phyloP scores from a whole-genome alignment of 2,888 invertebrate genomes.

The Maniola hyperantus region DNA sequence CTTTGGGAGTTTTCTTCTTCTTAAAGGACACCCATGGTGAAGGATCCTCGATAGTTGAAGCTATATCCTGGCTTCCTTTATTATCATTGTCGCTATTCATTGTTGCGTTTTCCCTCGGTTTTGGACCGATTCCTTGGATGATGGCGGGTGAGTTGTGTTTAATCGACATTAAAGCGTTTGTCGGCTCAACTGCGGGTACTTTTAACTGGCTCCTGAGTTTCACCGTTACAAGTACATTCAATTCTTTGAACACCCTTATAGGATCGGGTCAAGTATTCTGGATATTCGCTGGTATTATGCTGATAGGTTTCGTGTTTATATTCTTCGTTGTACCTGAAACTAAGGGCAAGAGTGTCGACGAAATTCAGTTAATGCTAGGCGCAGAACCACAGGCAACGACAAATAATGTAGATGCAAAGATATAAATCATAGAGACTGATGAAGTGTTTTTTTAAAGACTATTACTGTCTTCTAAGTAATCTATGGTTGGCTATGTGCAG shows the following conservation, averaged over 20 bases:
- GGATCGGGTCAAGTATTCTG: conserved; percentile 87
- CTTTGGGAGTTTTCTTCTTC: conserved; percentile 89
- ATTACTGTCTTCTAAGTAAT: conserved; percentile 26
- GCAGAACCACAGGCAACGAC: conserved; percentile 54
- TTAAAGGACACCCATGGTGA: conserved; percentile 61
- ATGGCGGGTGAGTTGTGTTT: conserved; percentile 91
- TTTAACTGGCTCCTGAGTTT: conserved; percentile 93
- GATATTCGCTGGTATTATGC: conserved; percentile 87
- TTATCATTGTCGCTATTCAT: conserved; percentile 89
- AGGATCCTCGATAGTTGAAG: conserved; percentile 63
- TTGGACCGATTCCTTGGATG: conserved; percentile 95
- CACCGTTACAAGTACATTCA: conserved; percentile 89
- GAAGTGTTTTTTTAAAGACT: conserved; percentile 57
- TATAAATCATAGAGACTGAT: conserved; percentile 64
- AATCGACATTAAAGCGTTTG: conserved; percentile 89
- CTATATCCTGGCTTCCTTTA: conserved; percentile 89
- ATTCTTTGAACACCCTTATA: conserved; percentile 78
- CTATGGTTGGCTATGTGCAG: conserved; percentile 39
- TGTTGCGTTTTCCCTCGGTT: conserved; percentile 91
- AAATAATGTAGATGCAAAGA: conserved; percentile 56
- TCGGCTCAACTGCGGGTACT: conserved; percentile 89
- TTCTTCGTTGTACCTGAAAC: conserved; percentile 86
- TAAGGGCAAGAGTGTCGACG: conserved; percentile 87
- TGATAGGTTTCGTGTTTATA: conserved; percentile 86
- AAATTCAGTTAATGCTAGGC: conserved; percentile 82